Base-by-base conservation (phyloP, 2,888 invertebrate genomes). In the Microctonus aethiopoides region DNA sequence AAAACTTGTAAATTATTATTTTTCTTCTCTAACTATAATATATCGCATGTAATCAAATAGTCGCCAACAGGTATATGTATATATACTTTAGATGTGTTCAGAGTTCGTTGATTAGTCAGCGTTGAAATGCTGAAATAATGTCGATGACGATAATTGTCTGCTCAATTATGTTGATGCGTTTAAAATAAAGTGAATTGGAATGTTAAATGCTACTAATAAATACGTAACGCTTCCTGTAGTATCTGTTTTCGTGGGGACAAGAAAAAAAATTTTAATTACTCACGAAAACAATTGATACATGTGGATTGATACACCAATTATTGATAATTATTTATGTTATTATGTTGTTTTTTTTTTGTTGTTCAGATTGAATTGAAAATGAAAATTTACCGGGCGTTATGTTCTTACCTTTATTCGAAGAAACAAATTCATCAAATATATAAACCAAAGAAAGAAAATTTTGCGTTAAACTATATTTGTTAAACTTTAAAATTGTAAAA, bases 1-100 rank as follows among this genome's bases (percentile, higher is more conserved):
- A 46, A 9, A 57, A 46, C 26, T 59, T 74, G 74, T 75, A 74
- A 71, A 75, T 75, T 74, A 71, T 72, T 72, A 52, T 74, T 71
- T 70, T 72, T 65, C 54, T 57, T 52, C 63, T 41, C 52, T 29
- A 54, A 26, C 54, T 24, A 54, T 46, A 46, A 4, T 46, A n/a
- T 13, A 39, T 39, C n/a, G 46, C 54, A 24, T 54, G n/a, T 52
- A 54, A 26, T 54, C 54, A 24, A 54, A 26, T 54, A 54, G 54
- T 54, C 26, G 11, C 13, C 22, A 54, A 13, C 54, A 11, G 13
- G 16, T n/a, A 46, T 9, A 20, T 16, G 7, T 26, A 54, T 7
- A 29, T 7, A 29, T 7, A 3, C 29, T 5, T 29, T 54, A 24
- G 10, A 54, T 26, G 26, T 13, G 54, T 54, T 54, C 7, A 26